Base-by-base conservation (phyloP, 2,797 vertebrate genomes). In the Scolopax rusticola region DNA sequence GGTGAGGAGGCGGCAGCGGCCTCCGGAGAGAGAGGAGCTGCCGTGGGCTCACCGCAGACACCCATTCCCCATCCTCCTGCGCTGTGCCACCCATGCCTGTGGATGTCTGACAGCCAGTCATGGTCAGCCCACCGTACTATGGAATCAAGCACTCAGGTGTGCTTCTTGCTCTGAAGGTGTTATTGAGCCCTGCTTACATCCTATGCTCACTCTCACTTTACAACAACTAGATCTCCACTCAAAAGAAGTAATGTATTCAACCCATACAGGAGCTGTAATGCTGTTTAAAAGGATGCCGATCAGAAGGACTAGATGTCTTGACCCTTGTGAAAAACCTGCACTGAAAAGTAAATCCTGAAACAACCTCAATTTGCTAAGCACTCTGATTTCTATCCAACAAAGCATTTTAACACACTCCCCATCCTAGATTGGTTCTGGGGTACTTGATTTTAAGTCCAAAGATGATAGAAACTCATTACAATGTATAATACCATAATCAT, bases 1-100 rank as follows among this genome's bases (percentile, higher is more conserved):
- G 0, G 7, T 28, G 32, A 32, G 45, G 25, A 25, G 30, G 19
- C 9, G 4, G 32, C 9, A 32, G 25, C 1, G 2, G 28, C 47
- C 36, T 36, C 36, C 36, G 7, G 36, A 36, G 36, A 45, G 63
- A 12, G 28, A 15, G 48, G 20, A 15, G n/a, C 9, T 6, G 17
- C 1, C 9, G 1, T 1, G 27, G 32, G 0, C 47, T 24, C 33
- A 8, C 8, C 2, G 1, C 48, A 21, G 13, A 0, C 2, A 12
- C 7, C 6, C 13, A 1, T 16, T 23, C n/a, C 9, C 10, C 3
- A 17, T 28, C 2, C 3, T 5, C 4, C 12, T 24, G 32, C 2
- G 3, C 12, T 32, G 28, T 2, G 2, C 8, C 21, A 27, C 51
- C 17, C 32, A 8, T 2, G 5, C 27, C 11, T 57, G 10, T 45